Evolutionary conservation across 2,797 vertebrate species (phyloP).

Genomic region (Poecilia wingei): DNA sequence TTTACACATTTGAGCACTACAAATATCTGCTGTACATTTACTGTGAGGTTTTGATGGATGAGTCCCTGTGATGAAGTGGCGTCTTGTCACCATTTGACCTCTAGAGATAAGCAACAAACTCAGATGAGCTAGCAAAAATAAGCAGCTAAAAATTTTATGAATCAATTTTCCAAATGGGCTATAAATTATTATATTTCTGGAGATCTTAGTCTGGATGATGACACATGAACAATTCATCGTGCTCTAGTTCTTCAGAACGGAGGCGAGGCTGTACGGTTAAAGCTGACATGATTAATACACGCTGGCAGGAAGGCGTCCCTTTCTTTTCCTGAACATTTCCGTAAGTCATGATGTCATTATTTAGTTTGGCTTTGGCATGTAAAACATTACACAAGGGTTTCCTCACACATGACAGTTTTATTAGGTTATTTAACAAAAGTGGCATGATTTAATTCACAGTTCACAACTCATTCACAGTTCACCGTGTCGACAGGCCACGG

Average conservation of each 20-base stretch:
- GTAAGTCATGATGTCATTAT: background rate
- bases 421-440: conserved; percentile 33
- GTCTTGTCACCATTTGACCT: background rate
- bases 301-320: background rate
- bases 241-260: background rate
- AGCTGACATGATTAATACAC: background rate
- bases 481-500: conserved; percentile 47
- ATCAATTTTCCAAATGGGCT: background rate
- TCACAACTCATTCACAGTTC: conserved; percentile 44
- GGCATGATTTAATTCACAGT: conserved; percentile 41
- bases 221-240: background rate
- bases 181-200: background rate
- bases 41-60: background rate
- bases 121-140: background rate
- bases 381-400: background rate
- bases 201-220: background rate
- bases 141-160: background rate
- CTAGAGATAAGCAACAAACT: background rate
- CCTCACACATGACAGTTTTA: conserved; percentile 28
- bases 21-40: background rate
- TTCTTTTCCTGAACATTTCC: background rate
- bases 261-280: background rate
- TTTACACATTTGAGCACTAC: background rate
- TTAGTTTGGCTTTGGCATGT: background rate
- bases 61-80: background rate